Evolutionary conservation across 1,140 invertebrate species (phyloP), one percentile per base, ranked within the genome.

Genomic region (Bombus superbus): DNA sequence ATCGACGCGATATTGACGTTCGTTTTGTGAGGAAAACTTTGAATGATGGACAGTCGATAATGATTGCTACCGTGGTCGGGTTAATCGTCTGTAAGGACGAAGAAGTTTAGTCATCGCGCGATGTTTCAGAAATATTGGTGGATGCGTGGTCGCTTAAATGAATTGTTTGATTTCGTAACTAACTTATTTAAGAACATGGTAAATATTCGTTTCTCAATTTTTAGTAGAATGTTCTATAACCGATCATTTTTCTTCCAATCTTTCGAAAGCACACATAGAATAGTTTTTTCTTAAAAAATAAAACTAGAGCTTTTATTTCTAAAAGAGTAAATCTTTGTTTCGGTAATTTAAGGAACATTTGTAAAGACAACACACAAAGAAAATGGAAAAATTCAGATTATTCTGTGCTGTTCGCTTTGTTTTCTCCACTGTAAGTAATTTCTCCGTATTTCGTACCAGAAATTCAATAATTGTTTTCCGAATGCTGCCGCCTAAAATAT

Each of bases 261-360:
- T n/a, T 62, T 13, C 59, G 11, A 28, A n/a, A 62, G 25, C 1
- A 13, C n/a, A n/a, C 2, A n/a, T 28, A 5, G 28, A 28, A 62
- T n/a, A 13, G n/a, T n/a, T 2, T 0, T 47, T 18, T 47, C 47
- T 0, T 47, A 5, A 47, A 47, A 47, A 18, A 47, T 6, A 5
- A 47, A 47, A 6, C 15, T 18, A 18, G 15, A 18, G 47, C 5
- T 47, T 47, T 53, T 53, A 22, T 53, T 53, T 53, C 47, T 6
- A 22, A 53, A 22, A 53, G 18, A 6, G 18, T 53, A 18, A 22
- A 62, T 10, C n/a, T 62, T 62, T n/a, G 3, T 13, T n/a, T 62
- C 0, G 59, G 0, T 13, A n/a, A n/a, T n/a, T 62, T n/a, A 3
- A 62, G 10, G 0, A 62, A n/a, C 9, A n/a, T n/a, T 62, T 1